Conservation (phyloP, 2,888 invertebrate species). For the Busseola fusca region DNA sequence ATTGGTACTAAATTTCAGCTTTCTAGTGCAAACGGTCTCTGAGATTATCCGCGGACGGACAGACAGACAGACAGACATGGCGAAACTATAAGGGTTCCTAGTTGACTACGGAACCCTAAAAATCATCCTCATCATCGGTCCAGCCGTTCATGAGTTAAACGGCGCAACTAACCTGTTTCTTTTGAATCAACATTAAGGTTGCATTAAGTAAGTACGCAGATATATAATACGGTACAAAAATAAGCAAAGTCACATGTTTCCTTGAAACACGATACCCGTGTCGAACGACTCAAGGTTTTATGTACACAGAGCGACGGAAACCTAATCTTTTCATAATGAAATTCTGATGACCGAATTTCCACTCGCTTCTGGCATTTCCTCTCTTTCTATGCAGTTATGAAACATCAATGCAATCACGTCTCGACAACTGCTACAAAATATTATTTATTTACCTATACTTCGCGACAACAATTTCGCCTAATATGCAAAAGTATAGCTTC, state of each 20-base stretch:
- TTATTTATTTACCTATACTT: conserved; percentile 4
- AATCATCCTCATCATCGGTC: no score
- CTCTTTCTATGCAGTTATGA: conserved; percentile 25
- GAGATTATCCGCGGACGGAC: no score
- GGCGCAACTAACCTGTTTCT: background rate
- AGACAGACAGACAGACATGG: no score
- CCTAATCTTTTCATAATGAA: conserved; percentile 53
- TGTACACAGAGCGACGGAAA: conserved; percentile 26
- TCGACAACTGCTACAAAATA: background rate
- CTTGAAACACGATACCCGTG: conserved; percentile 10
- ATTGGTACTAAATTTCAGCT: no score
- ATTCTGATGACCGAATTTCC: conserved; percentile 45
- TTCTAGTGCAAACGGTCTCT: no score
- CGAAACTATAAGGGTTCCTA: no score
- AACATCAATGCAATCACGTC: conserved; percentile 26
- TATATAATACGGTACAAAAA: background rate
- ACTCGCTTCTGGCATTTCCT: conserved; percentile 25
- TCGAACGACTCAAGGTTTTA: conserved; percentile 9
- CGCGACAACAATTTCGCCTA: background rate
- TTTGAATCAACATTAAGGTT: background rate
- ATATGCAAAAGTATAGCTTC: background rate
- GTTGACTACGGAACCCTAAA: no score
- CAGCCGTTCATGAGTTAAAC: background rate
- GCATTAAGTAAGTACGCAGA: conserved; percentile 9
- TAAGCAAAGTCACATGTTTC: conserved; percentile 1